Evolutionary conservation across 2,113 vertebrate genomes (phyloP).

Genomic region (Dipodomys merriami): DNA sequence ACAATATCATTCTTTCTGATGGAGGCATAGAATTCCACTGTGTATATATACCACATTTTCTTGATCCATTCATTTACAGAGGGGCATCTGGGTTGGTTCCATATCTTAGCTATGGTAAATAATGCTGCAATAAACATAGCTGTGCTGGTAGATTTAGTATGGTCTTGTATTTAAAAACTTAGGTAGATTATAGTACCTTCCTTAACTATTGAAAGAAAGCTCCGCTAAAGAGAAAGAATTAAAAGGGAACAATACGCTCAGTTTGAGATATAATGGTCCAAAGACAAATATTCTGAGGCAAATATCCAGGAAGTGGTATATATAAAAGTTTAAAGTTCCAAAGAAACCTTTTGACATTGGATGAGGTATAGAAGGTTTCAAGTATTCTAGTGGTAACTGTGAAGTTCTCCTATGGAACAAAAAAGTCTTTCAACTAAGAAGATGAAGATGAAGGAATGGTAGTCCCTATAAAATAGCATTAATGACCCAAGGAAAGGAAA

Average conservation of each 20-base stretch:
- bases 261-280: not conserved
- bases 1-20: too few species aligned
- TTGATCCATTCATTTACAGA: too few species aligned
- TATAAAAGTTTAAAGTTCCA: not conserved
- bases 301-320: not conserved
- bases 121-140: too few species aligned
- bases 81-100: too few species aligned
- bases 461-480: not conserved
- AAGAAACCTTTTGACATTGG: not conserved
- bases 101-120: too few species aligned
- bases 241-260: not conserved
- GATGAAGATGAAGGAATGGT: not conserved
- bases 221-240: not conserved
- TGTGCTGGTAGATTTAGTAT: too few species aligned
- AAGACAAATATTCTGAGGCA: not conserved
- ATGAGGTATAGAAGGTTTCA: not conserved
- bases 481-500: not conserved
- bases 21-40: too few species aligned
- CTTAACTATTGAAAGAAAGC: not conserved
- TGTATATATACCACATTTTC: too few species aligned
- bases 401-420: not conserved
- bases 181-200: not conserved
- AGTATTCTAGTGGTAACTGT: not conserved
- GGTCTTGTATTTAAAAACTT: not conserved
- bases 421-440: not conserved